Evolutionary conservation across 2,797 vertebrate genomes (phyloP), one percentile per base, ranked within the genome.

Genomic region (Steatocranus sp.): DNA sequence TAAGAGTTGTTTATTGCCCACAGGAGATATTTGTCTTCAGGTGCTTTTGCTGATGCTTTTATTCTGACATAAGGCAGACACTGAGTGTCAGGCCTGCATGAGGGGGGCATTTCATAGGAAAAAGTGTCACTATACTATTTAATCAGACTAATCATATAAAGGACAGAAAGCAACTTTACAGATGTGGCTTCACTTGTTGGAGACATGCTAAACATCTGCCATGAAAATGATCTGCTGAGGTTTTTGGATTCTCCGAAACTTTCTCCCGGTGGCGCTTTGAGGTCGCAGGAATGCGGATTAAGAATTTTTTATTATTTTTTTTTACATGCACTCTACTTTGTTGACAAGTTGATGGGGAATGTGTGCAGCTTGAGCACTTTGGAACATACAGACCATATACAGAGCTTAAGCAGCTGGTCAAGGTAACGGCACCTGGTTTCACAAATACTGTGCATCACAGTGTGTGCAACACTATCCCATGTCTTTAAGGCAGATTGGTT

Each of bases 261-360:
- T 84, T 88, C 78, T 46, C 53, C 63, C 9, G 15, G 58, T 11
- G 30, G 41, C 50, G 66, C 92, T 92, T 94, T 86, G 83, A 94
- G 89, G 85, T 89, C 2, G 14, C 61, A 90, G 90, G 94, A 95
- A 93, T 92, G 92, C 56, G 78, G 82, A 61, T 75, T 48, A 88
- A 91, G 34, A 83, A 23, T 66, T 1, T 8, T 20, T 92, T 1
- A 0, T 32, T 18, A 7, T 7, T 7, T 27, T 11, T 9, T 58
- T 58, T 93, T 93, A 89, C 89, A 87, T 87, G 50, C 83, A 79
- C 78, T 43, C 41, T 75, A 3, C 58, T 25, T 36, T 61, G 70
- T 86, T 48, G 87, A 91, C 50, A 56, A 81, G 70, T 32, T 86
- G 80, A 87, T 76, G 86, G 86, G 66, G 76, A 83, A 88, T 88